Evolutionary conservation across 2,113 vertebrate genomes (phyloP), one percentile per base, ranked within the genome.

Genomic region (Eptatretus burgeri): DNA sequence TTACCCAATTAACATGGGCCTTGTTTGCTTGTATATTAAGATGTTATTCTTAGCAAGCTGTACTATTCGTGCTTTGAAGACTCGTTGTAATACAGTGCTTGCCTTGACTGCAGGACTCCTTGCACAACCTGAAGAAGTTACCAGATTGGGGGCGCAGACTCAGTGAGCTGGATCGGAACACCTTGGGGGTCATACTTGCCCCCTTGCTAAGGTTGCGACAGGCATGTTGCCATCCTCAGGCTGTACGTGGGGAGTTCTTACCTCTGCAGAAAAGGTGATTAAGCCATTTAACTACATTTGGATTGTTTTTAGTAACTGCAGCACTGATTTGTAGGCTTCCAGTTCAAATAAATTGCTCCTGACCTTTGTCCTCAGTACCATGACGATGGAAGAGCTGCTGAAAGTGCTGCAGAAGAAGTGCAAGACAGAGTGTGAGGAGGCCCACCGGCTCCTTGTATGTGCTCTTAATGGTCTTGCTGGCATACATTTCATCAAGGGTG

Each of bases 401-500:
- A 83, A 82, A 66, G 93, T 87, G 50, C 71, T 98, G 74, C 89
- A 93, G 76, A 98, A 93, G 75, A 95, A 98, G 70, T 98, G 91
- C 72, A 78, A 81, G 65, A 84, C 86, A 1, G 91, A 96, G 68
- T 95, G 89, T 70, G 87, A 98, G 72, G 91, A 98, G 74, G 89
- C 82, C 11, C 91, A 96, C 72, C 76, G 91, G 63, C 89, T 93
- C 69, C 68, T 95, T 64, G 91, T 98, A 70, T 96, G 91, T 68
- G 89, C 91, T 64, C 80, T 98, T 67, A 98, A 98, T 52, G 91
- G 89, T 53, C 77, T 94, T 73, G 89, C 91, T 19, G 91, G 91
- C 70, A 88, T 98, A 72, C 87, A 98, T 70, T 95, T 98, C 69
- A 96, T 96, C 76, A 85, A 86, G 85, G 78, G 91, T 95, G 79